phyloP scores from a whole-genome alignment of 2,113 vertebrate genomes.

The Hemiscyllium ocellatum region DNA sequence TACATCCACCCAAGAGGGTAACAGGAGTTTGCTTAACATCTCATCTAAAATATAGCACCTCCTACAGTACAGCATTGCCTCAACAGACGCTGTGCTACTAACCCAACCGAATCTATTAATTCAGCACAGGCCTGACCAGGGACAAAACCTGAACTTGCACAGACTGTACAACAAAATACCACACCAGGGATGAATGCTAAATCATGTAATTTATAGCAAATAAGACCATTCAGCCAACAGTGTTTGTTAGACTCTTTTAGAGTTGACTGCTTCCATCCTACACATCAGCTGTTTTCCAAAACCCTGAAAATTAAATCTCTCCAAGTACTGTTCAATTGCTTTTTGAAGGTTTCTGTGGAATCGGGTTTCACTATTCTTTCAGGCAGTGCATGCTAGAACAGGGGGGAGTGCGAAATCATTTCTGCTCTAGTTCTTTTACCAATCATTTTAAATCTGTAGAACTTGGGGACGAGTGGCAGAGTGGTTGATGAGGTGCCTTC shows the following conservation, averaged over 20 bases:
- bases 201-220: not conserved
- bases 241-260: not conserved
- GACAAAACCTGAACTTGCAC: not conserved
- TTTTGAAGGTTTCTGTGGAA: not conserved
- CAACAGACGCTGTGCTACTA: too few species aligned
- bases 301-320: not conserved
- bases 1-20: too few species aligned
- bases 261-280: not conserved
- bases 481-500: too few species aligned
- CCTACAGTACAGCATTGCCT: too few species aligned
- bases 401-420: not conserved
- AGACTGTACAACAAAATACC: not conserved
- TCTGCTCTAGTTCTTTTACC: not conserved
- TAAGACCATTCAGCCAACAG: not conserved
- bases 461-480: too few species aligned
- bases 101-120: too few species aligned
- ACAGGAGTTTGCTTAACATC: too few species aligned
- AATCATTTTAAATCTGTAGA: not conserved
- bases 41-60: too few species aligned
- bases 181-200: not conserved
- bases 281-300: not conserved
- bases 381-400: not conserved
- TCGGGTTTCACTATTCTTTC: not conserved
- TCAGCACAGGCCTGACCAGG: not conserved
- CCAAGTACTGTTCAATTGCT: not conserved